These are phyloP conservation scores for Peribatodes rhomboidaria DNA, from an alignment of 2,888 invertebrate species.

Conservation along the genomic window DNA sequence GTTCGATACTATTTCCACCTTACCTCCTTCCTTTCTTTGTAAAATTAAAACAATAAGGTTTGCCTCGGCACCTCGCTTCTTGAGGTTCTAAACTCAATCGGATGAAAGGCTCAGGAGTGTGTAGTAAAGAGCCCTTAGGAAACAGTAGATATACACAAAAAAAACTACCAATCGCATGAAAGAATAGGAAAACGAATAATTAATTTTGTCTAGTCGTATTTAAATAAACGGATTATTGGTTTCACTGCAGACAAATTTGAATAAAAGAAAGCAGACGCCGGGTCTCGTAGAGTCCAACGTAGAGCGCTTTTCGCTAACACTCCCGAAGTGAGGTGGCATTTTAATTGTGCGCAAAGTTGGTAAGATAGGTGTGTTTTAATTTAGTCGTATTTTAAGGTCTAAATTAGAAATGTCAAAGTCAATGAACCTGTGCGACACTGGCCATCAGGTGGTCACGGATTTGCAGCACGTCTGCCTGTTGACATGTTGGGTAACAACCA, in stretches of 20 bases:
- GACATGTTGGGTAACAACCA: background rate
- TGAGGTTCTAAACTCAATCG: too few relatives aligned
- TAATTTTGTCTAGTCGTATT: slow-evolving; percentile 58
- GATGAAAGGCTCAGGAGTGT: too few relatives aligned
- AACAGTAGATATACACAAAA: background rate
- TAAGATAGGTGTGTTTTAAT: slow-evolving; percentile 38
- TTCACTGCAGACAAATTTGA: slow-evolving; percentile 63
- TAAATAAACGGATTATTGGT: slow-evolving; percentile 59
- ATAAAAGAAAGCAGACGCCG: slow-evolving; percentile 67
- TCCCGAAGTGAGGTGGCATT: slow-evolving; percentile 47
- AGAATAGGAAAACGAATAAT: slow-evolving; percentile 49
- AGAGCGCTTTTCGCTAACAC: slow-evolving; percentile 55
- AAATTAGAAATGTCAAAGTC: slow-evolving; percentile 71
- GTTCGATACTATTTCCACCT: background rate
- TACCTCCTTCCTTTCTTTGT: background rate
- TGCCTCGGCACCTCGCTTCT: too few relatives aligned
- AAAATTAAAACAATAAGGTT: background rate
- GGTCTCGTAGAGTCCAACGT: slow-evolving; percentile 42
- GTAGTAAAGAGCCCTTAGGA: too few relatives aligned
- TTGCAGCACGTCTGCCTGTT: background rate
- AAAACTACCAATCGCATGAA: slow-evolving; percentile 40
- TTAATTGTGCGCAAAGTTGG: slow-evolving; percentile 38
- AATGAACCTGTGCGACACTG: slow-evolving; percentile 55
- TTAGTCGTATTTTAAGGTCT: slow-evolving; percentile 54
- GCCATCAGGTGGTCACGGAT: slow-evolving; percentile 44